A percentile compares a stretch with the other conserved stretches of the same genome.
These are phyloP conservation scores for Protomyctophum bolini DNA, from an alignment of 2,113 vertebrate species.

Conservation along the genomic window DNA sequence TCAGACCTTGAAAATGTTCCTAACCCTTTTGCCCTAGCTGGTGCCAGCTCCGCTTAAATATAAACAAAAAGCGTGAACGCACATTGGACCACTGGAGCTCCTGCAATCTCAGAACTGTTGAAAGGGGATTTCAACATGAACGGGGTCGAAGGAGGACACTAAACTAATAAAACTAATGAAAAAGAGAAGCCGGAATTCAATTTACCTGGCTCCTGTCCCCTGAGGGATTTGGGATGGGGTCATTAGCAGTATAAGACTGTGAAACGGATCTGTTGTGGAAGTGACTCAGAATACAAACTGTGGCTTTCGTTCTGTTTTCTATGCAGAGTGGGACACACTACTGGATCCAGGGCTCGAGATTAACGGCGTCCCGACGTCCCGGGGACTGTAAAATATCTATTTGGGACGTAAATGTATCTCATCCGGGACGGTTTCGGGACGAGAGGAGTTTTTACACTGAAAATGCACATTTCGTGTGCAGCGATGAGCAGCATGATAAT, in stretches of 20 bases:
- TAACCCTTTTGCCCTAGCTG: too few relatives aligned
- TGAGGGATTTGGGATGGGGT: neutral
- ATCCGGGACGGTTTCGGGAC: too few relatives aligned
- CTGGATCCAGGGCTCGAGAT: neutral
- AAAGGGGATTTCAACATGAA: slow-evolving; percentile 1
- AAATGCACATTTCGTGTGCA: too few relatives aligned
- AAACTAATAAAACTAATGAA: slow-evolving; percentile 1
- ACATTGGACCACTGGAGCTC: neutral
- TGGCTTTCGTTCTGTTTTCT: neutral
- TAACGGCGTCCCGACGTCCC: too few relatives aligned
- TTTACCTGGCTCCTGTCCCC: neutral
- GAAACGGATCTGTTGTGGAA: neutral
- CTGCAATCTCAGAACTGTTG: neutral
- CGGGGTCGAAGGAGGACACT: neutral
- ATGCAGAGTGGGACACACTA: neutral
- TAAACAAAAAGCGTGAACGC: neutral
- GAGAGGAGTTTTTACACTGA: too few relatives aligned
- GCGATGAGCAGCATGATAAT: too few relatives aligned
- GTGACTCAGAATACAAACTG: slow-evolving; percentile 11
- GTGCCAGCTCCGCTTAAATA: too few relatives aligned
- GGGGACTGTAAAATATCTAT: too few relatives aligned
- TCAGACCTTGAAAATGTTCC: too few relatives aligned
- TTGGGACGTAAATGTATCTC: too few relatives aligned
- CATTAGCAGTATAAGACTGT: neutral
- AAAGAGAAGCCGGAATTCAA: neutral